Base-by-base conservation (phyloP, 2,113 vertebrate genomes). In the Paracanthobrama guichenoti region DNA sequence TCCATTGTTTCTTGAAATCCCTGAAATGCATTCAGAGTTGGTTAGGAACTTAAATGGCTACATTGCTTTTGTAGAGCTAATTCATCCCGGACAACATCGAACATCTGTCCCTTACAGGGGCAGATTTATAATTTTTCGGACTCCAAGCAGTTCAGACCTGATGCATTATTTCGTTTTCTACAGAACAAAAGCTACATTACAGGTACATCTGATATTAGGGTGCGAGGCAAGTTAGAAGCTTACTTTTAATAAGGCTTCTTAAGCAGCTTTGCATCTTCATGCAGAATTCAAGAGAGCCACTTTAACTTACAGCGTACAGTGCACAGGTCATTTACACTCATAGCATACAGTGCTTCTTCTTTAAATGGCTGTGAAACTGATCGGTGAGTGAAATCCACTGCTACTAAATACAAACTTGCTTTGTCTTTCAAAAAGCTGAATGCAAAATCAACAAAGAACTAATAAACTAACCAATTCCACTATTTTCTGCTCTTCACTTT, bases 111-210 rank as follows among this genome's bases (percentile, higher is more conserved):
- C 18, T 69, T 42, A 73, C n/a, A 24, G 3, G 22, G 42, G n/a
- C 42, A 46, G 69, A 46, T 46, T 69, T 7, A 8, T 73, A 13
- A 48, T 46, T 44, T 24, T 69, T 42, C 18, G 9, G 66, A 69
- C 10, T 12, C 69, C 6, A 46, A 46, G 69, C 22, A 46, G 39
- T 46, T 72, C 39, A 44, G 69, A 72, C 69, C 69, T 73, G 69
- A 73, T 73, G 42, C 69, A 26, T 73, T 24, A 73, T 73, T 72
- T 73, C 69, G 26, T 46, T 73, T 72, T 73, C 53, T 46, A 48
- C 69, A 73, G 69, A 73, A 73, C 39, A 73, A 73, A 73, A 46
- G 42, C 69, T 73, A n/a, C 69, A 73, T 73, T 73, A 73, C 42
- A 73, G 69, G 42, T 73, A 73, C 42, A n/a, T 73, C 42, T 73